A percentile compares a stretch with the other conserved stretches of the same genome.
phyloP scores from a whole-genome alignment of 92 coral and sea anemone genomes.

The Siderastrea siderea region DNA sequence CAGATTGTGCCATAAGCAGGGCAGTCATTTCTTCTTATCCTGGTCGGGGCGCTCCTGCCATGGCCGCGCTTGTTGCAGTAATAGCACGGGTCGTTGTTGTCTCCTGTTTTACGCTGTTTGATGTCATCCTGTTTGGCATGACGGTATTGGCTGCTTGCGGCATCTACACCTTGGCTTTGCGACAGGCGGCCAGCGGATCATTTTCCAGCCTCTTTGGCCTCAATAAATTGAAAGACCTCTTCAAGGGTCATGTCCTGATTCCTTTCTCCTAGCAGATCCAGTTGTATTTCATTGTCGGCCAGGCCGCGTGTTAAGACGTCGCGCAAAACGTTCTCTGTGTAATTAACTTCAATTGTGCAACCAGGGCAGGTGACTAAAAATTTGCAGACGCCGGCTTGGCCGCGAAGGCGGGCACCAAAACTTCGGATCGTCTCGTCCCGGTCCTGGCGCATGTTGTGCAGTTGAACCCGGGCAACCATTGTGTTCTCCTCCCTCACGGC shows the following conservation, averaged over 20 bases:
- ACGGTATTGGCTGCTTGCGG: conserved; percentile 63
- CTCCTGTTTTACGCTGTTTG: conserved; percentile 19
- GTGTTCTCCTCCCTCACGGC: conserved; percentile 70
- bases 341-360: conserved; percentile 53
- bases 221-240: conserved; percentile 66
- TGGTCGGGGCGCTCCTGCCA: conserved; percentile 66
- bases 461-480: conserved; percentile 74
- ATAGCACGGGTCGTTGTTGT: conserved; percentile 52
- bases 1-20: conserved; percentile 71
- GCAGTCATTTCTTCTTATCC: conserved; percentile 50
- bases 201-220: conserved; percentile 76
- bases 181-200: conserved; percentile 74
- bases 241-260: conserved; percentile 65
- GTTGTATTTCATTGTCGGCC: conserved; percentile 66
- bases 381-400: conserved; percentile 69
- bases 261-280: conserved; percentile 59
- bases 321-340: conserved; percentile 58
- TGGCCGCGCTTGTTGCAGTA: conserved; percentile 76
- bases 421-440: conserved; percentile 59
- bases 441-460: conserved; percentile 70
- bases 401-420: conserved; percentile 65
- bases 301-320: conserved; percentile 63
- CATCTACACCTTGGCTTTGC: conserved; percentile 64
- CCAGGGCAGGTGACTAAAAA: conserved; percentile 41
- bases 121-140: conserved; percentile 36